Evolutionary conservation across 2,888 invertebrate species (phyloP).

Genomic region (Dynastes grantii): DNA sequence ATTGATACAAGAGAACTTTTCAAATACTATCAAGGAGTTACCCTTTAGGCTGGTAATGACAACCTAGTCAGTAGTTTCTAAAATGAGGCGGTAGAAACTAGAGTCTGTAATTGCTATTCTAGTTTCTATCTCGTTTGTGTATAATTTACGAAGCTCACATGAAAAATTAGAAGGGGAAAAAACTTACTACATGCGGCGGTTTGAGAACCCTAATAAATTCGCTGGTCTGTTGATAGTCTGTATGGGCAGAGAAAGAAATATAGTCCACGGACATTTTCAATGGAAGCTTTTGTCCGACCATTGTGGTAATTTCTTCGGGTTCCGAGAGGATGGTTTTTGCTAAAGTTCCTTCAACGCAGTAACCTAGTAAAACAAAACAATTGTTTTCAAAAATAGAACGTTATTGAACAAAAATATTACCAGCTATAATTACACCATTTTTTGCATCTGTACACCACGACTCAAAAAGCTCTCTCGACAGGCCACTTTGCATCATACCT

Average conservation of each 20-base stretch:
- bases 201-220: slow-evolving; percentile 96
- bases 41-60: too few relatives aligned
- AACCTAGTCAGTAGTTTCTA: too few relatives aligned
- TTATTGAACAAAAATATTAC: slow-evolving; percentile 66
- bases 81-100: background rate
- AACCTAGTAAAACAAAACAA: slow-evolving; percentile 71
- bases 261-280: slow-evolving; percentile 99
- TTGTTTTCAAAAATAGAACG: background rate
- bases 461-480: slow-evolving; percentile 97
- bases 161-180: too few relatives aligned
- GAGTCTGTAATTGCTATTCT: background rate
- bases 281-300: slow-evolving; percentile 96
- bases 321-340: slow-evolving; percentile 96
- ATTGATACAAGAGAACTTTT: background rate
- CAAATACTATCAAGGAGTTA: background rate
- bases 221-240: slow-evolving; percentile 97
- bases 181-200: slow-evolving; percentile 91
- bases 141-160: too few relatives aligned
- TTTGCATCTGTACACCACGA: slow-evolving; percentile 99
- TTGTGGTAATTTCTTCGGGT: slow-evolving; percentile 96
- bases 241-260: slow-evolving; percentile 99
- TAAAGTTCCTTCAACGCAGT: slow-evolving; percentile 92
- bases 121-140: background rate
- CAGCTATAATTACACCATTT: slow-evolving; percentile 98
- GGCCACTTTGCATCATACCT: slow-evolving; percentile 99